phyloP scores from a whole-genome alignment of 2,113 vertebrate species.

The Nymphicus hollandicus region DNA sequence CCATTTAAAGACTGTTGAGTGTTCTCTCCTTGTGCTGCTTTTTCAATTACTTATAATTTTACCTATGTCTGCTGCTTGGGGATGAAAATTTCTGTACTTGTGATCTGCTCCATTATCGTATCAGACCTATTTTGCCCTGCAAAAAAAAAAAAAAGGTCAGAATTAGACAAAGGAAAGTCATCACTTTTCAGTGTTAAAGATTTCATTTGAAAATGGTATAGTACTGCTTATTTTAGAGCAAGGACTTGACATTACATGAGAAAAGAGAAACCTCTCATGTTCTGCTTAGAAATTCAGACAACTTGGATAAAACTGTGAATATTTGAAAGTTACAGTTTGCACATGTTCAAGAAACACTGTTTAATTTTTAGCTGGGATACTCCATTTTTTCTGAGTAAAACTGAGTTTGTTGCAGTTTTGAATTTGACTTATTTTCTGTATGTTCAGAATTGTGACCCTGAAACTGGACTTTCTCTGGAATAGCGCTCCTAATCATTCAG shows the following conservation, averaged over 20 bases:
- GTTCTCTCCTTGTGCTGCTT: background rate
- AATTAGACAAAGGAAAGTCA: background rate
- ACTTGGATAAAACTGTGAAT: background rate
- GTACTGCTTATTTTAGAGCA: background rate
- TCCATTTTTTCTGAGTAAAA: background rate
- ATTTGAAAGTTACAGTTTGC: background rate
- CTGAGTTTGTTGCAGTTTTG: background rate
- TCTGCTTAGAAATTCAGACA: background rate
- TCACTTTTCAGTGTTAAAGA: background rate
- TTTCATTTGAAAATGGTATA: background rate
- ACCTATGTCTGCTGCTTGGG: background rate
- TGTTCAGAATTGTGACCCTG: background rate
- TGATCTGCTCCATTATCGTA: background rate
- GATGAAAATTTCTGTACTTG: background rate
- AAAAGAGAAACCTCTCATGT: background rate
- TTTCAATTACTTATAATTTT: background rate
- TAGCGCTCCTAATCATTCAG: background rate
- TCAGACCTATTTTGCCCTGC: background rate
- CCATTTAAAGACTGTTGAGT: background rate
- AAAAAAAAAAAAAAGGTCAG: background rate
- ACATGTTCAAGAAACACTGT: background rate
- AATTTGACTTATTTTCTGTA: background rate
- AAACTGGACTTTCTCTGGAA: background rate
- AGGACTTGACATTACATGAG: background rate
- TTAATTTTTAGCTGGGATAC: background rate